phyloP scores from a whole-genome alignment of 2,113 vertebrate species.

The Myotis davidii region DNA sequence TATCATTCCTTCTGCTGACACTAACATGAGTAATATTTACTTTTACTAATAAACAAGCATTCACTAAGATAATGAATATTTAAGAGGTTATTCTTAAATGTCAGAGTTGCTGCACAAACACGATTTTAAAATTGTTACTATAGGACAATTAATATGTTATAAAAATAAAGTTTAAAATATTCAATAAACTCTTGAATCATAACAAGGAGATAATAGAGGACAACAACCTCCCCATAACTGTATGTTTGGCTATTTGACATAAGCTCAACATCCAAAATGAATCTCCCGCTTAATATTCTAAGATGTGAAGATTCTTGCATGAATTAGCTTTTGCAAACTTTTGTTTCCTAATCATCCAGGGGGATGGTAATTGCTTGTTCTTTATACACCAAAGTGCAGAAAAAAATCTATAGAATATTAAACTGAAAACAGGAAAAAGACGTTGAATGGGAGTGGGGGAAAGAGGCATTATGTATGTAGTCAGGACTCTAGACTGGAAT shows the following conservation, averaged over 20 bases:
- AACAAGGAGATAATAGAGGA: background rate
- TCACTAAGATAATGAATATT: background rate
- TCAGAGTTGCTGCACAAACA: background rate
- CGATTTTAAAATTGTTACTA: background rate
- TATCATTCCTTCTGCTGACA: background rate
- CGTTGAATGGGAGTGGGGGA: background rate
- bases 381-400: background rate
- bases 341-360: background rate
- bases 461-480: background rate
- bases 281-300: background rate
- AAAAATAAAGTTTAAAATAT: background rate
- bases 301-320: background rate
- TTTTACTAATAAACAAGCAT: background rate
- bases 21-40: background rate
- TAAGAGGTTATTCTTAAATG: background rate
- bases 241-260: background rate
- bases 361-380: background rate
- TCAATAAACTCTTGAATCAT: background rate
- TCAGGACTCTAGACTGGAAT: background rate
- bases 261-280: background rate
- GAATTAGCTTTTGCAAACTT: background rate
- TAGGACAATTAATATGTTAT: background rate
- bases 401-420: background rate
- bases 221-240: background rate
- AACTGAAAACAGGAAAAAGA: background rate